Evolutionary conservation across 2,888 invertebrate genomes (phyloP).

Genomic region (Agrochola litura): DNA sequence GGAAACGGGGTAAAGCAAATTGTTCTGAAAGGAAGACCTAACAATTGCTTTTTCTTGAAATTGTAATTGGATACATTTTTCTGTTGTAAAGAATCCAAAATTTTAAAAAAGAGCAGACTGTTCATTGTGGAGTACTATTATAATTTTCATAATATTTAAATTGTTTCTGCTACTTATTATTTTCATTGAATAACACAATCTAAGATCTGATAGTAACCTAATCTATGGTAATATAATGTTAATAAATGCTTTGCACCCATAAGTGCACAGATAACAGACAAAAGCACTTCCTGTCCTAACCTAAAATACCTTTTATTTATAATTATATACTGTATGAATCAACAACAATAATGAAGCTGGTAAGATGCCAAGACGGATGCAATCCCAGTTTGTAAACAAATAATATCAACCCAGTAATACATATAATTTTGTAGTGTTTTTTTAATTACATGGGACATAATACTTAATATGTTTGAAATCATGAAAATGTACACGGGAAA

Average conservation of each 20-base stretch:
- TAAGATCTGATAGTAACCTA: not conserved
- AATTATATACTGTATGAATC: conserved; percentile 8
- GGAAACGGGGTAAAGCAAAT: no score
- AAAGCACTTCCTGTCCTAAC: conserved; percentile 32
- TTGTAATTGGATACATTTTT: no score
- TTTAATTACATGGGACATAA: not conserved
- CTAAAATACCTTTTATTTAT: conserved; percentile 45
- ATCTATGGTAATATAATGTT: conserved; percentile 27
- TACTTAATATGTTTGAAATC: not conserved
- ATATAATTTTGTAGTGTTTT: not conserved
- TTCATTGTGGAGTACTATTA: not conserved
- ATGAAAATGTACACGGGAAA: not conserved
- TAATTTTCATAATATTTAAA: not conserved
- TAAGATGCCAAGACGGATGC: conserved; percentile 34
- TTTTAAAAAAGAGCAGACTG: no score
- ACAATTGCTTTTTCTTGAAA: no score
- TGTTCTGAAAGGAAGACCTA: no score
- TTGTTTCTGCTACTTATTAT: not conserved
- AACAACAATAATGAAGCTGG: conserved; percentile 12
- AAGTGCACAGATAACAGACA: conserved; percentile 17
- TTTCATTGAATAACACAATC: not conserved
- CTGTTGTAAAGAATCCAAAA: no score
- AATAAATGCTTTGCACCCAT: conserved; percentile 4
- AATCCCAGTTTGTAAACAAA: conserved; percentile 53
- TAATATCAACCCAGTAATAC: conserved; percentile 7